phyloP scores from a whole-genome alignment of 2,797 vertebrate species.

The Rhinophrynus dorsalis region DNA sequence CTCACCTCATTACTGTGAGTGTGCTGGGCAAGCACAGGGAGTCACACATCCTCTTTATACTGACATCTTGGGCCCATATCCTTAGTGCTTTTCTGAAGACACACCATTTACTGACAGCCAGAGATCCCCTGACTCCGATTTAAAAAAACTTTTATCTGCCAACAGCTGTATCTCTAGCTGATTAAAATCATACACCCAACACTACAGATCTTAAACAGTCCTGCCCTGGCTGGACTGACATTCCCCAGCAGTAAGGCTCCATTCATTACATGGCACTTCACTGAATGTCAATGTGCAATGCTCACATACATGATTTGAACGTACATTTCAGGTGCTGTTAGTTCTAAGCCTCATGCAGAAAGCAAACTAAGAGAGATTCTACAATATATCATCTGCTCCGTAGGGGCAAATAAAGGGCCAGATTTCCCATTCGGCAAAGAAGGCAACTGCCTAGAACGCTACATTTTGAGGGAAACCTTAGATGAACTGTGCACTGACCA shows the following conservation, averaged over 20 bases:
- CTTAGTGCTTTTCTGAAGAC: constrained; percentile 20
- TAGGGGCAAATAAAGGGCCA: no score
- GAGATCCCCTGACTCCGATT: constrained; percentile 9
- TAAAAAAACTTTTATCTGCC: constrained; percentile 34
- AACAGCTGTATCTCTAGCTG: constrained; percentile 25
- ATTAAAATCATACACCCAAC: constrained; percentile 15
- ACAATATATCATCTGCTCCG: no score
- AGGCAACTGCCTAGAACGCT: no score
- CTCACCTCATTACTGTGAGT: constrained; percentile 36
- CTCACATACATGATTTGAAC: no score
- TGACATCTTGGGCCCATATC: constrained; percentile 8
- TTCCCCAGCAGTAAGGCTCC: neutral
- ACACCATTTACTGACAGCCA: constrained; percentile 25
- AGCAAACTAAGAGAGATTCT: no score
- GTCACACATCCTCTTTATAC: neutral
- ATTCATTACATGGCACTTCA: constrained; percentile 17
- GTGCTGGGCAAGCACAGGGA: neutral
- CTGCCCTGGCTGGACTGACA: neutral
- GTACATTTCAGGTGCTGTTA: no score
- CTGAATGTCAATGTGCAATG: no score
- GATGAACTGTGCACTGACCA: no score
- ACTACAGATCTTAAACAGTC: neutral
- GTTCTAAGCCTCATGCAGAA: no score
- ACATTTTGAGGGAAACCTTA: no score
- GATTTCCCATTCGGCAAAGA: no score